Conservation (phyloP, 2,797 vertebrate species). For the Menidia menidia region DNA sequence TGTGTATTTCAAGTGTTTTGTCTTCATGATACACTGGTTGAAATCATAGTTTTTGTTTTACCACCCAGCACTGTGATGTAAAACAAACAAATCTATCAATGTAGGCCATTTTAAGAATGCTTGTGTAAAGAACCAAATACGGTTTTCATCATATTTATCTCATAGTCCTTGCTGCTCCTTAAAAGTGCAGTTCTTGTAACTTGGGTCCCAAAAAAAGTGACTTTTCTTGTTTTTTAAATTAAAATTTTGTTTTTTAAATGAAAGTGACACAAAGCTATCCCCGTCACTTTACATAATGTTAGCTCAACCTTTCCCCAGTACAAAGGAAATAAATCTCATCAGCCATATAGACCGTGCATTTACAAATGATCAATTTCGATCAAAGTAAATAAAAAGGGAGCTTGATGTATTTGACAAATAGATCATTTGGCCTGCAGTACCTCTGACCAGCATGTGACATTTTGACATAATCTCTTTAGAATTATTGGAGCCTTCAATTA, state of each 20-base stretch:
- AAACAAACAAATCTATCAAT: too few species aligned
- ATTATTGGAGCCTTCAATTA: slow-evolving; percentile 86
- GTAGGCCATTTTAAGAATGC: too few species aligned
- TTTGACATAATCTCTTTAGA: slow-evolving; percentile 83
- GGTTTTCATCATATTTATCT: too few species aligned
- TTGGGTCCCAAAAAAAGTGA: background rate
- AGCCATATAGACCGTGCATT: slow-evolving; percentile 84
- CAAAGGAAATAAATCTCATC: slow-evolving; percentile 83
- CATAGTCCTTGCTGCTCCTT: background rate
- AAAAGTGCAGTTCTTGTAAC: background rate
- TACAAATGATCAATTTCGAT: slow-evolving; percentile 88
- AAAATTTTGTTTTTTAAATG: too few species aligned
- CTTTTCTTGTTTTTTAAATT: too few species aligned
- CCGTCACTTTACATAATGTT: slow-evolving; percentile 82
- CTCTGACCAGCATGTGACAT: slow-evolving; percentile 81
- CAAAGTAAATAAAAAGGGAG: slow-evolving; percentile 83
- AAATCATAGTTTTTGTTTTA: too few species aligned
- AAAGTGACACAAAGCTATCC: slow-evolving; percentile 72
- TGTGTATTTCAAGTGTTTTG: too few species aligned
- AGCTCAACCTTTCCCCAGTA: slow-evolving; percentile 72
- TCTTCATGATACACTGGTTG: too few species aligned
- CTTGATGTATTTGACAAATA: slow-evolving; percentile 87
- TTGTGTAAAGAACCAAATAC: too few species aligned
- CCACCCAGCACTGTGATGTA: too few species aligned
- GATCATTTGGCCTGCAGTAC: slow-evolving; percentile 84